phyloP scores from a whole-genome alignment of 92 coral and sea anemone genomes.

The Galaxea fascicularis region DNA sequence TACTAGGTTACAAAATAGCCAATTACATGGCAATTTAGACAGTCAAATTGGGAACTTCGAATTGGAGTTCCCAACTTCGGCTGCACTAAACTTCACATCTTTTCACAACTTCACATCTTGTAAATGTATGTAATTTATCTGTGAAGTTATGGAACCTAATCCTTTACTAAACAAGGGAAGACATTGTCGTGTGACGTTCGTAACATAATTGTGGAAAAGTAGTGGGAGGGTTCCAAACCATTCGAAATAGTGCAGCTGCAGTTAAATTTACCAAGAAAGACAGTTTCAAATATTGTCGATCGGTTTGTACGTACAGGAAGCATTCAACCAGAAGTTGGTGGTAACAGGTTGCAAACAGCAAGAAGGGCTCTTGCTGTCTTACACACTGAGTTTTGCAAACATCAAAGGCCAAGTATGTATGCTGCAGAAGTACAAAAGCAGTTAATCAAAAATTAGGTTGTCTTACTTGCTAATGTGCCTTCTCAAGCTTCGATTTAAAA shows the following conservation, averaged over 20 bases:
- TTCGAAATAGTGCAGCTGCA: conserved; percentile 39
- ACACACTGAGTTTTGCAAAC: conserved; percentile 52
- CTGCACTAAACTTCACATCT: conserved; percentile 25
- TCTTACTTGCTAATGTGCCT: conserved; percentile 45
- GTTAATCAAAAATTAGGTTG: no score
- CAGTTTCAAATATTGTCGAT: no score
- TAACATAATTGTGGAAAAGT: conserved; percentile 21
- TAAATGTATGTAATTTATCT: conserved; percentile 18
- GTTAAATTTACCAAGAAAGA: conserved; percentile 34
- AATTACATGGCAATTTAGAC: conserved; percentile 15
- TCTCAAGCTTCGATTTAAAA: conserved; percentile 35
- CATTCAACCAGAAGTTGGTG: no score
- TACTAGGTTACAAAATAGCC: conserved; percentile 10
- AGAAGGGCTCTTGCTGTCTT: conserved; percentile 59
- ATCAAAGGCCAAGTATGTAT: conserved; percentile 55
- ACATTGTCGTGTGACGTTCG: conserved; percentile 7
- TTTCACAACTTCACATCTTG: conserved; percentile 26
- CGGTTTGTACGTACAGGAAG: no score
- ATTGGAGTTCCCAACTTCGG: conserved; percentile 3
- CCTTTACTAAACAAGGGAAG: conserved; percentile 36
- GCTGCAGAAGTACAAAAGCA: conserved; percentile 50
- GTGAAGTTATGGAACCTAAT: conserved; percentile 38
- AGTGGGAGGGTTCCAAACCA: conserved; percentile 32
- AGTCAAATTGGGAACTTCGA: no score
- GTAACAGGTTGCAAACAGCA: no score